These are phyloP conservation scores for Calephelis virginiensis DNA, from an alignment of 1,140 invertebrate species.

Conservation along the genomic window DNA sequence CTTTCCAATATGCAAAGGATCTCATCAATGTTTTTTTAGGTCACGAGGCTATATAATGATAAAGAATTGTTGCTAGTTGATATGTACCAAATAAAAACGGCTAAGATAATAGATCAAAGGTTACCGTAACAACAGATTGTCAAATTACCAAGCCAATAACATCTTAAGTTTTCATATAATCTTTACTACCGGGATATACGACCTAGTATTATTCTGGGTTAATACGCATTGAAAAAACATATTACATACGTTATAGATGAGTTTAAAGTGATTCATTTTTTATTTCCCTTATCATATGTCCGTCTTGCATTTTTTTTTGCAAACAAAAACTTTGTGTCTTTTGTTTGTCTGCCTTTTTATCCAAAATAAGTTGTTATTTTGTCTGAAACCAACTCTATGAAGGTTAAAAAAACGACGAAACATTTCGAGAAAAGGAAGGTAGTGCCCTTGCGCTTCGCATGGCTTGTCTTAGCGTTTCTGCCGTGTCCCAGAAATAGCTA, in stretches of 20 bases:
- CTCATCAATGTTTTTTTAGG: conserved; percentile 63
- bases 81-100: conserved; percentile 62
- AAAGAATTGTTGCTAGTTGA: conserved; percentile 63
- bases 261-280: neutral
- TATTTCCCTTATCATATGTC: neutral
- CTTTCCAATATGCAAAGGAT: conserved; percentile 19
- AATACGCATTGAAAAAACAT: neutral
- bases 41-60: conserved; percentile 67
- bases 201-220: conserved; percentile 2
- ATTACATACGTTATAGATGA: neutral
- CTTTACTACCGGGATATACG: neutral
- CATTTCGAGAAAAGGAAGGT: no score
- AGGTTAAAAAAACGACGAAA: no score
- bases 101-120: conserved; percentile 66
- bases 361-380: no score
- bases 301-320: no score
- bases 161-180: conserved; percentile 5
- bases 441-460: no score
- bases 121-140: conserved; percentile 71
- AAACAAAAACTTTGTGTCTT: no score
- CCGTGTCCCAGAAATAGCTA: no score
- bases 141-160: conserved; percentile 35
- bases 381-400: no score
- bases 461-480: no score
- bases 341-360: no score